A percentile compares a stretch with the other conserved stretches of the same genome.
Evolutionary conservation across 2,113 vertebrate genomes (phyloP).

Genomic region (Callaeas wilsoni): DNA sequence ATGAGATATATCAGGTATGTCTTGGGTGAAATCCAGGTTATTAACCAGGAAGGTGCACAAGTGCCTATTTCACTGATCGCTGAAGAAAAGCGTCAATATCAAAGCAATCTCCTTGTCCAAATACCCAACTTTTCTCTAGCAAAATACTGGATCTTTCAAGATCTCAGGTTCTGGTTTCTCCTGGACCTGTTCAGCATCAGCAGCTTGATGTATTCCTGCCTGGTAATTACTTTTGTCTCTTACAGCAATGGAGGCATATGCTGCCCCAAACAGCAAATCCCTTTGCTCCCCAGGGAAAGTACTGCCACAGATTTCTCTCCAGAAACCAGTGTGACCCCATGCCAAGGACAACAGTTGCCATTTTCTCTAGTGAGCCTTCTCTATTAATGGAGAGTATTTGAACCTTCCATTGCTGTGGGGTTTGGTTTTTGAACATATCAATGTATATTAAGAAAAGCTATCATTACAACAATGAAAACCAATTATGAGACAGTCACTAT

Average conservation of each 20-base stretch:
- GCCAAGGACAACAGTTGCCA: neutral
- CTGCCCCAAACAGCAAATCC: neutral
- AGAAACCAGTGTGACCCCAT: neutral
- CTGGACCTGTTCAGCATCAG: neutral
- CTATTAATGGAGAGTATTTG: neutral
- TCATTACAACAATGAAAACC: neutral
- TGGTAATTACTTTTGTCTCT: neutral
- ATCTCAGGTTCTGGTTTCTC: neutral
- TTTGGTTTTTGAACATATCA: accelerated
- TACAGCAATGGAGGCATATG: accelerated
- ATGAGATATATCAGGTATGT: neutral
- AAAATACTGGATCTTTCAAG: neutral
- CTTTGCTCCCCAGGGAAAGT: neutral
- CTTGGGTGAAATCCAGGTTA: neutral
- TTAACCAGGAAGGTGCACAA: neutral
- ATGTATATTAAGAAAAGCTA: neutral
- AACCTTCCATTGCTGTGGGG: neutral
- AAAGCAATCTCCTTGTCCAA: neutral
- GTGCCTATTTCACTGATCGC: neutral
- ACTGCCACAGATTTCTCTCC: neutral
- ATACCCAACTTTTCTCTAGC: neutral
- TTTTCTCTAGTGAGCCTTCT: neutral
- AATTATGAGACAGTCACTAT: neutral
- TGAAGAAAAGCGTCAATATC: neutral
- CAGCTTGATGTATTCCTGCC: neutral